Conservation (phyloP, 2,113 vertebrate genomes). For the Lophochroa leadbeateri region DNA sequence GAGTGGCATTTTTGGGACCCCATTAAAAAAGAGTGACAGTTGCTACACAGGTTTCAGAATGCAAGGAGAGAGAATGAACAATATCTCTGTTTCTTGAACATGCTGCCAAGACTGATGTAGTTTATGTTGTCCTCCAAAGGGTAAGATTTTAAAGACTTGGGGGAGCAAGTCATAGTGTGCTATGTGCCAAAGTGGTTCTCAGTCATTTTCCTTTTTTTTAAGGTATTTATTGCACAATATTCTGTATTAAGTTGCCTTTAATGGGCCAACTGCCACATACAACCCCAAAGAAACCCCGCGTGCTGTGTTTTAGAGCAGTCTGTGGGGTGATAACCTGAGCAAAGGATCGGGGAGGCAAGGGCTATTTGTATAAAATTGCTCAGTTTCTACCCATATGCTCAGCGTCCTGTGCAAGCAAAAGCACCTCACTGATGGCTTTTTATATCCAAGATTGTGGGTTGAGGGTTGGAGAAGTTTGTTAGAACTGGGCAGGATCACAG, state of each 20-base stretch:
- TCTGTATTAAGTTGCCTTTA: not conserved
- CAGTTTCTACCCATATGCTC: not conserved
- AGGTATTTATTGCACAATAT: not conserved
- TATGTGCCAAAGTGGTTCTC: not conserved
- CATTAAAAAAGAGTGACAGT: not conserved
- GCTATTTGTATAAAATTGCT: not conserved
- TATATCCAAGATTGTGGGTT: not conserved
- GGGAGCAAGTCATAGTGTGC: not conserved
- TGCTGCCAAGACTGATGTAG: not conserved
- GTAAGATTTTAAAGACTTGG: not conserved
- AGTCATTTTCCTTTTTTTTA: not conserved
- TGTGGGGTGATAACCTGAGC: not conserved
- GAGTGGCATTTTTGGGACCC: not conserved
- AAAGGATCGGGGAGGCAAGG: too few relatives aligned
- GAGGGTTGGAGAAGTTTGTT: not conserved
- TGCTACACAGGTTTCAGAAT: not conserved
- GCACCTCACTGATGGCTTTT: not conserved
- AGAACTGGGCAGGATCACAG: not conserved
- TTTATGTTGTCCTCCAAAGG: not conserved
- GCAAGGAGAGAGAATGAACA: not conserved
- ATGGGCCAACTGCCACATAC: not conserved
- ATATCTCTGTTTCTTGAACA: fast-evolving
- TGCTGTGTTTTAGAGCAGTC: not conserved
- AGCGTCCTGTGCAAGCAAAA: not conserved
- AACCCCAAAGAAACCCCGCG: not conserved